Base-by-base conservation (phyloP, 2,113 vertebrate genomes). In the Sylvietta virens region DNA sequence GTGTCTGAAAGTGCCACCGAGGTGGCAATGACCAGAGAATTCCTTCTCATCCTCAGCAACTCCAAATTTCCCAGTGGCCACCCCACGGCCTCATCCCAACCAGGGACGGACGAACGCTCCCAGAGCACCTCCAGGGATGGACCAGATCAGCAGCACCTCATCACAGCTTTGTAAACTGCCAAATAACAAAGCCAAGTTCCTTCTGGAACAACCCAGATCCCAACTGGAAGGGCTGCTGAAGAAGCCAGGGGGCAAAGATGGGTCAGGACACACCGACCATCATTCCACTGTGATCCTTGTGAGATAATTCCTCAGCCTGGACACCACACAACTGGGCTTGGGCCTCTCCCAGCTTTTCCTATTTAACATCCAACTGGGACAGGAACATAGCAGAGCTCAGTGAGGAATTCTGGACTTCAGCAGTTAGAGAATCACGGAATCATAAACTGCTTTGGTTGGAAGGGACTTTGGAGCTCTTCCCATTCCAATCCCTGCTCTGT, bases 1-100 rank as follows among this genome's bases (percentile, higher is more conserved):
- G n/a, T 1, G 51, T 15, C 80, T 71, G 26, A 21, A 74, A 84
- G 61, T 1, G 9, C 23, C 48, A 17, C 51, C 0, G 1, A 60
- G 60, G 54, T 22, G 47, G 56, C 64, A 47, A 33, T 3, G 47
- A 61, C 3, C 15, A 19, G 10, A 42, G 54, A 50, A 73, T 30
- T 80, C 48, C 39, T 67, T 18, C 80, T 26, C 53, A n/a, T 15
- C 42, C 57, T 35, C 3, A 3, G 71, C 33, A 44, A 19, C 64
- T 50, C 78, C 2, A 19, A 9, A 44, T 5, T 51, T 51, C n/a
- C 24, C 48, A 23, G 19, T 0, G 2, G 21, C 8, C 39, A 16
- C 11, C 57, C 39, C 37, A 22, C 1, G 1, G 19, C 65, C 64
- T 74, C 7, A 11, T 16, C 53, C 2, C 1, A 57, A 21, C 8